These are phyloP conservation scores for Pterostichus madidus DNA, from an alignment of 2,888 invertebrate species.

Conservation along the genomic window DNA sequence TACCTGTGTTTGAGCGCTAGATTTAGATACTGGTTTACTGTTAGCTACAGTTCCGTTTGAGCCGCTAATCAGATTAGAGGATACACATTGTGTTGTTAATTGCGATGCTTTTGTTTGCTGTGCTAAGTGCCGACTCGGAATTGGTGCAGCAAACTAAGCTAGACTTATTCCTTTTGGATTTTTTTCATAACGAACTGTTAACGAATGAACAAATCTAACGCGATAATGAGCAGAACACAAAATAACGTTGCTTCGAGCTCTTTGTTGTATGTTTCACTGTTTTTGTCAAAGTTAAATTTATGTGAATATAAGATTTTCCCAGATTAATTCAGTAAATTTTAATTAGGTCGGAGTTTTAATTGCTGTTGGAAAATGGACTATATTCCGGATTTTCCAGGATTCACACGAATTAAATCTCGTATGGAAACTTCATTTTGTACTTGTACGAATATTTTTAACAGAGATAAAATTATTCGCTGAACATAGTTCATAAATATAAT, in stretches of 20 bases:
- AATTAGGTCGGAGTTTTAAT: conserved; percentile 36
- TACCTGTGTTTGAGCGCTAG: conserved; percentile 56
- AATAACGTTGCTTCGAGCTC: conserved; percentile 39
- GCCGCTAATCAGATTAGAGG: conserved; percentile 63
- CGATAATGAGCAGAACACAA: conserved; percentile 54
- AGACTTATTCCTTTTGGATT: conserved; percentile 35
- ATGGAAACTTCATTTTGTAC: too few relatives aligned
- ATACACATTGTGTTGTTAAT: conserved; percentile 63
- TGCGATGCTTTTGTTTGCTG: conserved; percentile 55
- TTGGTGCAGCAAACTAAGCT: conserved; percentile 29
- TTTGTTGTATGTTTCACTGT: conserved; percentile 32
- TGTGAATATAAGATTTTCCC: conserved; percentile 43
- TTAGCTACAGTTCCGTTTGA: conserved; percentile 64
- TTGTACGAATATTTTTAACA: too few relatives aligned
- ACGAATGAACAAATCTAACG: conserved; percentile 56
- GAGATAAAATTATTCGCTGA: too few relatives aligned
- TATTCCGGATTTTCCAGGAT: neutral
- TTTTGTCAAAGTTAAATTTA: conserved; percentile 44
- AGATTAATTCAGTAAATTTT: conserved; percentile 16
- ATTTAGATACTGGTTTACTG: conserved; percentile 53
- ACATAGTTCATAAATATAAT: too few relatives aligned
- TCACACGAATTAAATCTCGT: too few relatives aligned
- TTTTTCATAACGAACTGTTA: conserved; percentile 56
- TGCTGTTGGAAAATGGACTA: conserved; percentile 9
- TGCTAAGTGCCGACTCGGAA: conserved; percentile 51